A percentile compares a stretch with the other conserved stretches of the same genome.
Conservation (phyloP, 2,113 vertebrate genomes). For the Felis catus region DNA sequence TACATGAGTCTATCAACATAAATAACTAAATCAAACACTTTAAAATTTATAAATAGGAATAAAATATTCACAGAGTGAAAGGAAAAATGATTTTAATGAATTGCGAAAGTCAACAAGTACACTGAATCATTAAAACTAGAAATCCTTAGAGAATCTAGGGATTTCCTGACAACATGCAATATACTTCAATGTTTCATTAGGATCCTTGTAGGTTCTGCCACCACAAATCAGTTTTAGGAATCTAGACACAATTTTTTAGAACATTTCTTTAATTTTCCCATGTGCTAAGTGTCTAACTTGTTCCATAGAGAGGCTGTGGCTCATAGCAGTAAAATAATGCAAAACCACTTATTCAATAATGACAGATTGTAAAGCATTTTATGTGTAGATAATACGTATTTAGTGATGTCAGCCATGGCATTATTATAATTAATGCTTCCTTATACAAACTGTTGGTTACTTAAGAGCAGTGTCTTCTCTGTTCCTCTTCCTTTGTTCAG, state of each 20-base stretch:
- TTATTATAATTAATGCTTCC: constrained; percentile 34
- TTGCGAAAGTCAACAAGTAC: neutral
- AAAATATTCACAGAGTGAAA: neutral
- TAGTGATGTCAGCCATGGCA: neutral
- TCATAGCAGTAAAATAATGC: neutral
- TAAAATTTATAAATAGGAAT: neutral
- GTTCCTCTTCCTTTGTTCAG: neutral
- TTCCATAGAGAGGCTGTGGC: neutral
- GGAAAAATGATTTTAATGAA: neutral
- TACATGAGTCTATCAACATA: neutral
- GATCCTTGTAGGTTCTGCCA: neutral
- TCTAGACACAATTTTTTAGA: neutral
- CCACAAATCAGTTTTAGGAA: neutral
- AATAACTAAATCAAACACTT: neutral
- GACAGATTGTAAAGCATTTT: neutral
- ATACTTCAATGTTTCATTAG: neutral
- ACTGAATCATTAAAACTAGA: neutral
- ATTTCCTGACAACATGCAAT: neutral
- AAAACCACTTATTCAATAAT: constrained; percentile 24
- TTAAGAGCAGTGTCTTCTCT: neutral
- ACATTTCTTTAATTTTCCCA: neutral
- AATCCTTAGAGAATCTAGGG: neutral
- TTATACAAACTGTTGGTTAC: neutral
- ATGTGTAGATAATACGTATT: neutral
- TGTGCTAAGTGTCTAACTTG: neutral